These are phyloP conservation scores for Onychorhynchus coronatus DNA, from an alignment of 2,113 vertebrate genomes.

Conservation along the genomic window DNA sequence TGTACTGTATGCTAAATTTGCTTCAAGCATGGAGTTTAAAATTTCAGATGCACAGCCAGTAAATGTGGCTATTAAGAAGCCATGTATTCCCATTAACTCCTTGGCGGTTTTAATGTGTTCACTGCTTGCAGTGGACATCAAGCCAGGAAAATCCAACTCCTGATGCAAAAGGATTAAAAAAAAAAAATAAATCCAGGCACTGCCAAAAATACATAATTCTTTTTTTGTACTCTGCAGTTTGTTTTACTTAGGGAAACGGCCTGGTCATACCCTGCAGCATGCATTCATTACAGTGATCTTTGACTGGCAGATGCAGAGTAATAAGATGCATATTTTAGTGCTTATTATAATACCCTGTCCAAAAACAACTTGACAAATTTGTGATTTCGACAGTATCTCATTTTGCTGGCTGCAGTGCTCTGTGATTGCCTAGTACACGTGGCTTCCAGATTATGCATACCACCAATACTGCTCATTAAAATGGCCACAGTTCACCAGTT, in stretches of 20 bases:
- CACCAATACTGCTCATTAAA: constrained; percentile 91
- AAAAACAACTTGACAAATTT: constrained; percentile 84
- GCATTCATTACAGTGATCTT: constrained; percentile 80
- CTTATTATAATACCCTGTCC: constrained; percentile 83
- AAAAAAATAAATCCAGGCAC: neutral
- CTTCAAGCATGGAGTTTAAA: constrained; percentile 42
- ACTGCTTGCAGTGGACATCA: constrained; percentile 33
- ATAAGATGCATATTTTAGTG: constrained; percentile 81
- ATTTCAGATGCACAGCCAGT: constrained; percentile 48
- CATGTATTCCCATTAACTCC: constrained; percentile 49
- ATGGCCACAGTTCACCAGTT: constrained; percentile 89
- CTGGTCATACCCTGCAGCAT: constrained; percentile 78
- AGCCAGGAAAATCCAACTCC: constrained; percentile 68
- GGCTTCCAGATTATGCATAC: constrained; percentile 83
- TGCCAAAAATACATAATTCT: constrained; percentile 72
- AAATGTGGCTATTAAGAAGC: constrained; percentile 66
- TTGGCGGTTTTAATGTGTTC: neutral
- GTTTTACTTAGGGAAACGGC: constrained; percentile 76
- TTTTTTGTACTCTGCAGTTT: constrained; percentile 73
- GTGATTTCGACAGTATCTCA: constrained; percentile 83
- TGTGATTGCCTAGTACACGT: constrained; percentile 85
- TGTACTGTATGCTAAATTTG: constrained; percentile 52
- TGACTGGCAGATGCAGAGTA: constrained; percentile 81
- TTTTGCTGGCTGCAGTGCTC: constrained; percentile 87
- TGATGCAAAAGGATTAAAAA: constrained; percentile 59